These are phyloP conservation scores for Mesocentrotus franciscanus DNA, from an alignment of 53 echinoderm and acorn worm species.

Conservation along the genomic window DNA sequence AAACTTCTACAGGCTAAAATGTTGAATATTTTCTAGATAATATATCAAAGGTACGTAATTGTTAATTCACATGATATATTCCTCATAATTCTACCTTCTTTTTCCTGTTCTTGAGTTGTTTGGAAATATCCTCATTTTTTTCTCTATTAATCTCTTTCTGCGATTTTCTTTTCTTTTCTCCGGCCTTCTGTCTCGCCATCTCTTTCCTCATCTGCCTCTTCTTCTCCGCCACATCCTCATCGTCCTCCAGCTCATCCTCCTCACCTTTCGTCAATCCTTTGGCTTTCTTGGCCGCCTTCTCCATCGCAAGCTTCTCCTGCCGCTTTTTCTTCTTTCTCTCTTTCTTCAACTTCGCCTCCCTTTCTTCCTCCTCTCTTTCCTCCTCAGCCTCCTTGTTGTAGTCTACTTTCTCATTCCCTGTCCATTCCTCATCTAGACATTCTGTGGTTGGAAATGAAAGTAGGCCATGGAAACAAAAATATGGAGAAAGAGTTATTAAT, in stretches of 20 bases:
- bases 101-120: neutral
- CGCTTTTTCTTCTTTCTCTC: constrained; percentile 35
- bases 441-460: constrained; percentile 45
- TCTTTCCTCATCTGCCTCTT: constrained; percentile 24
- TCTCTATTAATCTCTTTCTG: neutral
- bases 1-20: no score
- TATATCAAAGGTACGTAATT: no score
- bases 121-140: neutral
- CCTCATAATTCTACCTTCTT: constrained; percentile 45
- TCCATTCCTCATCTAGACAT: constrained; percentile 90
- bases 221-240: constrained; percentile 4
- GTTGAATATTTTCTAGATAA: no score
- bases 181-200: constrained; percentile 2
- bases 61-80: neutral
- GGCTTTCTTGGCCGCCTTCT: constrained; percentile 47
- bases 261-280: constrained; percentile 47
- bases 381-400: constrained; percentile 68
- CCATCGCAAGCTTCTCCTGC: constrained; percentile 33
- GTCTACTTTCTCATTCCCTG: constrained; percentile 84
- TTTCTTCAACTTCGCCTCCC: constrained; percentile 48
- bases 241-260: constrained; percentile 52
- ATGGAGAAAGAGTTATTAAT: neutral
- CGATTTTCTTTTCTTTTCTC: neutral
- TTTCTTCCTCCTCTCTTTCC: constrained; percentile 61
- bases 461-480: neutral